Evolutionary conservation across 2,113 vertebrate species (phyloP), one percentile per base, ranked within the genome.

Genomic region (Prionailurus bengalensis): DNA sequence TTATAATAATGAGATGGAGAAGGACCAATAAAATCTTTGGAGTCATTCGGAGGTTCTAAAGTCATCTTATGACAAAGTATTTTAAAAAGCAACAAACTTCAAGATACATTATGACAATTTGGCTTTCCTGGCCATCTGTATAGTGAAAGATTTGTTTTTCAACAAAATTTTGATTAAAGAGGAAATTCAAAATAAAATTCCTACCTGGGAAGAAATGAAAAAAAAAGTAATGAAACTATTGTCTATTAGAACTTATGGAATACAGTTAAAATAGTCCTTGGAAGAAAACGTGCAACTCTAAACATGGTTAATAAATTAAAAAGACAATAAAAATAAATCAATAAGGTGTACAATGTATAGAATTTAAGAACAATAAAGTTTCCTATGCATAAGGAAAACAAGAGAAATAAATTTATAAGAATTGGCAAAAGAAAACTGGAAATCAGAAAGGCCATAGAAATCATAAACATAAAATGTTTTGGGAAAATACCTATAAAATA

Each of bases 181-280:
- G 21, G n/a, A 97, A 95, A 80, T 78, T 53, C 13, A 74, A 90
- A 80, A 93, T 74, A 45, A 65, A 92, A 79, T 80, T 83, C 86
- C 55, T 85, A 61, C n/a, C 7, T 74, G 33, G 8, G 86, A 55
- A 42, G 83, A 81, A 91, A 45, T 45, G 45, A 45, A n/a, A 85
- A 89, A 86, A 93, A n/a, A 76, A 29, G 13, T 55, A 82, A 87
- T 58, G 17, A 71, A 84, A 79, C 42, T 66, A 53, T 91, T 79
- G 1, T 66, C 29, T 93, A 76, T 70, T 96, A 70, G 42, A 84
- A 42, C 27, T 74, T 79, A 61, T 1, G 8, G 5, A 7, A 66
- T 61, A 53, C 16, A 80, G 8, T 81, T 88, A 76, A 89, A 96
- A 84, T 83, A n/a, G 9, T 88, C 11, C 21, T 87, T 91, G 8